Percentiles rank a stretch among this genome's conserved stretches.
Evolutionary conservation across 1,140 invertebrate species (phyloP).

Genomic region (Orius insidiosus): DNA sequence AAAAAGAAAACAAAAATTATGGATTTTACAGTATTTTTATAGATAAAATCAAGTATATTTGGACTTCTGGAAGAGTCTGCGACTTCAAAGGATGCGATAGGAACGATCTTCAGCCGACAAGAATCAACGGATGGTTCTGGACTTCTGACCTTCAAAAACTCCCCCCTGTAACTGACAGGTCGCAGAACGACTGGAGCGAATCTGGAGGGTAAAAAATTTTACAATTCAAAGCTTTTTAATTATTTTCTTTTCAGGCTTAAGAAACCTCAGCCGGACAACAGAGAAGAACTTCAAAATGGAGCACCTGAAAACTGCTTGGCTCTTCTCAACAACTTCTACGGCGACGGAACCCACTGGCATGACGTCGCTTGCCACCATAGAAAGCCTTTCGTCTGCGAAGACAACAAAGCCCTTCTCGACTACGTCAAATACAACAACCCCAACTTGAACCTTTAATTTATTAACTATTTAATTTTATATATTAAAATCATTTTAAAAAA

Average conservation of each 20-base stretch:
- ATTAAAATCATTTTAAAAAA: neutral
- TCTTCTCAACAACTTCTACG: conserved; percentile 82
- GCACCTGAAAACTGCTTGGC: conserved; percentile 76
- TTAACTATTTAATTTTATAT: no score
- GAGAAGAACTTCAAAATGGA: conserved; percentile 61
- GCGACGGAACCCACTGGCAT: conserved; percentile 80
- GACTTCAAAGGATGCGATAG: conserved; percentile 25
- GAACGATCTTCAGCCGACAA: conserved; percentile 22
- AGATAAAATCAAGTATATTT: conserved; percentile 21
- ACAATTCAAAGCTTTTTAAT: neutral
- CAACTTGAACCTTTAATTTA: conserved; percentile 27
- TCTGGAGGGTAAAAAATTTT: conserved; percentile 24
- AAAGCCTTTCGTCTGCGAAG: conserved; percentile 82
- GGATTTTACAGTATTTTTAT: conserved; percentile 1
- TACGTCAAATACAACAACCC: conserved; percentile 63
- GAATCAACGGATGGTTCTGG: conserved; percentile 28
- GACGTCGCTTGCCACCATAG: conserved; percentile 81
- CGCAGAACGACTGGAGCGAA: conserved; percentile 26
- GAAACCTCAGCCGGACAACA: conserved; percentile 69
- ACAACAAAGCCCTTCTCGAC: conserved; percentile 63
- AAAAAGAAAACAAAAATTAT: conserved; percentile 18
- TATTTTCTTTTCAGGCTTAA: conserved; percentile 26
- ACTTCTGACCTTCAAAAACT: conserved; percentile 22
- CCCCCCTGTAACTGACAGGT: conserved; percentile 23
- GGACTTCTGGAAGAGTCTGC: conserved; percentile 27